Evolutionary conservation across 2,797 vertebrate species (phyloP).

Genomic region (Acanthiza pusilla): DNA sequence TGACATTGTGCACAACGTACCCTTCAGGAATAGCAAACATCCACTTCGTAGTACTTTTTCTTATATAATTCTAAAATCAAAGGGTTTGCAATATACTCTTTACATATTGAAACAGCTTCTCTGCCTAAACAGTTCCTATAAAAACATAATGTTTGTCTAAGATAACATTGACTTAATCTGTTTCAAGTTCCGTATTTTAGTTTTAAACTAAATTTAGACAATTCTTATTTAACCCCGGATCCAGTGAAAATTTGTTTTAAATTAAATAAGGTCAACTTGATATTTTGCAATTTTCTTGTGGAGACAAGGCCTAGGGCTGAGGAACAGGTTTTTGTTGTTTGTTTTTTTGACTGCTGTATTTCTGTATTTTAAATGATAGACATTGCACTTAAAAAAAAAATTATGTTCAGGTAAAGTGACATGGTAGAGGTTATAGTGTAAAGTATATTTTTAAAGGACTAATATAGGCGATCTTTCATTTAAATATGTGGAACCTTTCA

Average conservation of each 20-base stretch:
- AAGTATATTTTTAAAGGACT: background rate
- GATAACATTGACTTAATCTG: background rate
- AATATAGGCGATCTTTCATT: background rate
- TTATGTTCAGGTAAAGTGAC: background rate
- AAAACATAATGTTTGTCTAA: background rate
- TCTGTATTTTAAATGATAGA: constrained; percentile 12
- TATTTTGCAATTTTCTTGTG: background rate
- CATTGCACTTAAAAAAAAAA: background rate
- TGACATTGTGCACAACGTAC: background rate
- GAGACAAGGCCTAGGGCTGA: background rate
- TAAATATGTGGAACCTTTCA: background rate
- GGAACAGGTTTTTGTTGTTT: constrained; percentile 11
- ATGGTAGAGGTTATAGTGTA: background rate
- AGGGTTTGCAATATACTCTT: background rate
- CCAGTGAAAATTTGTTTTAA: background rate
- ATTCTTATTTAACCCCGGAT: background rate
- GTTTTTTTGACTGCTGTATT: background rate
- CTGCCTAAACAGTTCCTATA: background rate
- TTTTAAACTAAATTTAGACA: background rate
- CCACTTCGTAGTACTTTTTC: background rate
- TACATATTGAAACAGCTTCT: background rate
- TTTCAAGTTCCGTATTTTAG: background rate
- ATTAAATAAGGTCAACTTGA: background rate
- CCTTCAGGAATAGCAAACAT: background rate
- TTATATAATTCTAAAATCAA: background rate